These are phyloP conservation scores for Ciconia stormi DNA, from an alignment of 2,113 vertebrate species.

Conservation along the genomic window DNA sequence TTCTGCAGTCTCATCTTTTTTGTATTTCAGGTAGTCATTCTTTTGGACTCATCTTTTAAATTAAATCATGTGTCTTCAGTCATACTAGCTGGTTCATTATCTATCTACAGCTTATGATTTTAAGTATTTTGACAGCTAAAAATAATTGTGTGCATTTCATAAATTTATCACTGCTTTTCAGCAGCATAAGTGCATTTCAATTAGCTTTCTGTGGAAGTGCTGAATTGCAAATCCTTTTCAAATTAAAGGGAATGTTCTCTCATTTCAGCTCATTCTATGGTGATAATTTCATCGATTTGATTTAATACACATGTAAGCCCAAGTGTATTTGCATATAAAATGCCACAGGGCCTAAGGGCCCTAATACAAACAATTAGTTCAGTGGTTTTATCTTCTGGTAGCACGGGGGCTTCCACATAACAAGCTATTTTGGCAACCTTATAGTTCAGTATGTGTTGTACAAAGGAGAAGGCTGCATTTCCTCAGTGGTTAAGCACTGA, in stretches of 20 bases:
- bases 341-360: neutral
- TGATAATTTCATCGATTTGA: slow-evolving; percentile 64
- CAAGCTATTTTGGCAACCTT: slow-evolving; percentile 8
- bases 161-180: slow-evolving; percentile 63
- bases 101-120: slow-evolving; percentile 16
- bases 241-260: slow-evolving; percentile 40
- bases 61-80: slow-evolving; percentile 1
- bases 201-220: slow-evolving; percentile 52
- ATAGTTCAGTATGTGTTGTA: neutral
- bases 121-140: slow-evolving; percentile 54
- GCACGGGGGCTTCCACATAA: slow-evolving; percentile 26
- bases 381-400: slow-evolving; percentile 52
- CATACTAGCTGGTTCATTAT: neutral
- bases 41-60: neutral
- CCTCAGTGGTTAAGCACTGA: neutral
- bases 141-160: slow-evolving; percentile 49
- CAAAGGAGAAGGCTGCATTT: neutral
- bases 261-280: slow-evolving; percentile 7
- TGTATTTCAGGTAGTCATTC: neutral
- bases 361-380: slow-evolving; percentile 47
- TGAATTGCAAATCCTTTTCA: slow-evolving; percentile 54
- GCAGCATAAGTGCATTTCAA: slow-evolving; percentile 50
- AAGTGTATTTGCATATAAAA: slow-evolving; percentile 65
- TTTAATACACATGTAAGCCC: slow-evolving; percentile 48
- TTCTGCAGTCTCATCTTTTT: neutral